phyloP scores from a whole-genome alignment of 2,888 invertebrate genomes.

The Drosophila pegasa region DNA sequence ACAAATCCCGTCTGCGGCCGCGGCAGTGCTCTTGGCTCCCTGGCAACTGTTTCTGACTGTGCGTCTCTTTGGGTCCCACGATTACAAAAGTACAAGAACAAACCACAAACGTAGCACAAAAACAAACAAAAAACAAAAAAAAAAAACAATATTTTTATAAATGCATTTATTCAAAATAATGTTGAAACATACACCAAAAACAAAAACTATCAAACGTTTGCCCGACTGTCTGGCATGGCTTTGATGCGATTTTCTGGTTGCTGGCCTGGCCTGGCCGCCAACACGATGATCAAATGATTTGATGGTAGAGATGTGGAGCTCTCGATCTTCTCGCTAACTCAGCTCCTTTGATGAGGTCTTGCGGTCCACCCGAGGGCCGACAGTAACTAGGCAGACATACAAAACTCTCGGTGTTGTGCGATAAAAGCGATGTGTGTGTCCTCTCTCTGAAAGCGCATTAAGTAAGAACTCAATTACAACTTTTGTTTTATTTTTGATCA shows the following conservation, averaged over 20 bases:
- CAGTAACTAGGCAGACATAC: conserved; percentile 74
- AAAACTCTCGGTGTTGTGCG: conserved; percentile 72
- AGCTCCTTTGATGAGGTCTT: conserved; percentile 70
- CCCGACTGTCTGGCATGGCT: conserved; percentile 27
- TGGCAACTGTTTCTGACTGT: conserved; percentile 48
- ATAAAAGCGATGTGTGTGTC: conserved; percentile 79
- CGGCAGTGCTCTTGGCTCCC: conserved; percentile 43
- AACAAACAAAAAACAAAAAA: conserved; percentile 36
- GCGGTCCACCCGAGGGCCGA: conserved; percentile 62
- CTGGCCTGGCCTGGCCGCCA: conserved; percentile 47
- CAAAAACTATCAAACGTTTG: conserved; percentile 15
- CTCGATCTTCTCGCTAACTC: conserved; percentile 53
- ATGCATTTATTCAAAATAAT: conserved; percentile 34
- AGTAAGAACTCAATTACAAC: conserved; percentile 78
- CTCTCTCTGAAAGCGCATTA: conserved; percentile 80
- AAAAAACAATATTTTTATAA: conserved; percentile 5
- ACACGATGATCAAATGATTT: conserved; percentile 51
- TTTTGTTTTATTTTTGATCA: conserved; percentile 61
- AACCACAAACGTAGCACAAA: conserved; percentile 16
- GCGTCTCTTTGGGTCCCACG: conserved; percentile 32
- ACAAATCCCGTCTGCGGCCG: conserved; percentile 54
- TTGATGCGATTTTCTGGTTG: conserved; percentile 56
- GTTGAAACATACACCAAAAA: conserved; percentile 19
- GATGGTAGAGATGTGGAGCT: conserved; percentile 71
- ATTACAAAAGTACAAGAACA: conserved; percentile 12